phyloP scores from a whole-genome alignment of 2,113 vertebrate genomes.

The Narcine bancroftii region DNA sequence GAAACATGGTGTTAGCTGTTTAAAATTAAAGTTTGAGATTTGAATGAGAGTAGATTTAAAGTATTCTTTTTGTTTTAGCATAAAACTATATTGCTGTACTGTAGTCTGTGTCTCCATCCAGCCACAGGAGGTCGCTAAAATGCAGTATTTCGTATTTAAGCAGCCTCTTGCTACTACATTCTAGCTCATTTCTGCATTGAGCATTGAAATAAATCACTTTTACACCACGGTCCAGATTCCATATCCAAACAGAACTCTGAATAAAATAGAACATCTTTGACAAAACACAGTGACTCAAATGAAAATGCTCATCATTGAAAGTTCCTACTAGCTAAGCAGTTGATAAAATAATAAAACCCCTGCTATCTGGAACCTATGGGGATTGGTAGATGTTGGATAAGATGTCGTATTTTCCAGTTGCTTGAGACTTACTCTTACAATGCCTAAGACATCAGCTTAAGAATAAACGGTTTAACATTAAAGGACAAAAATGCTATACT shows the following conservation, averaged over 20 bases:
- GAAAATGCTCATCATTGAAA: neutral
- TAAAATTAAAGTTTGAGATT: neutral
- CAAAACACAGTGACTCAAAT: neutral
- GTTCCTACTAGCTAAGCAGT: neutral
- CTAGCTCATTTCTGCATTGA: neutral
- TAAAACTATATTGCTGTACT: neutral
- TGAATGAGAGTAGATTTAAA: neutral
- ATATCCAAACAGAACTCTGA: neutral
- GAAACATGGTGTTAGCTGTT: neutral
- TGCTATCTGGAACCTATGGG: too few relatives aligned
- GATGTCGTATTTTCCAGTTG: too few relatives aligned
- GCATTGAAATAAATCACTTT: neutral
- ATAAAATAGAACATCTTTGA: neutral
- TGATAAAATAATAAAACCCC: neutral
- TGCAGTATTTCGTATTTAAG: neutral
- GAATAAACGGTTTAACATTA: too few relatives aligned
- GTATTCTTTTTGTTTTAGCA: neutral
- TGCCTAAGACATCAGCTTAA: too few relatives aligned
- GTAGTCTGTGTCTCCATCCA: neutral
- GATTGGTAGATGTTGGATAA: too few relatives aligned
- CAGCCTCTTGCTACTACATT: too few relatives aligned
- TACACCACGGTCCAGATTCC: neutral
- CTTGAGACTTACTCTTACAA: too few relatives aligned
- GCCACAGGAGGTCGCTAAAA: slow-evolving; percentile 35
- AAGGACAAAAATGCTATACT: too few relatives aligned